Evolutionary conservation across 2,113 vertebrate genomes (phyloP).

Genomic region (Colinus virginianus): DNA sequence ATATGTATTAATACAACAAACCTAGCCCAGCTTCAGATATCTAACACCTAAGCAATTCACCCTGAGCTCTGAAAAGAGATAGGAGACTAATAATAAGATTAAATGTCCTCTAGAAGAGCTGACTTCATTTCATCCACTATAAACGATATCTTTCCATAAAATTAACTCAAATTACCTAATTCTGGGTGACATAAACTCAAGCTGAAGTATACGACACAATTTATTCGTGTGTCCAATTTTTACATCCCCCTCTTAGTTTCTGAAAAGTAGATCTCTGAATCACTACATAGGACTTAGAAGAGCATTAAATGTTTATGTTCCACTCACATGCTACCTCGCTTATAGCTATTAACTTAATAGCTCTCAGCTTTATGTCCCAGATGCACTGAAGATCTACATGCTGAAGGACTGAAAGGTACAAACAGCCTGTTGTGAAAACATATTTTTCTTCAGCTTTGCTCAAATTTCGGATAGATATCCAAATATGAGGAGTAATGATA

Average conservation of each 20-base stretch:
- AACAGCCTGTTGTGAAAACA: not conserved
- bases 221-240: not conserved
- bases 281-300: not conserved
- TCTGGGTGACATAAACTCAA: not conserved
- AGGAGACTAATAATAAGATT: not conserved
- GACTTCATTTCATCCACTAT: not conserved
- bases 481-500: not conserved
- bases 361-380: not conserved
- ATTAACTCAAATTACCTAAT: not conserved
- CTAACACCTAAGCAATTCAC: not conserved
- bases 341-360: not conserved
- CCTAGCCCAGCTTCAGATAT: not conserved
- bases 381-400: not conserved
- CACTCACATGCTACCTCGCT: not conserved
- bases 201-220: not conserved
- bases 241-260: not conserved
- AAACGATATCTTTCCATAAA: not conserved
- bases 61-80: not conserved
- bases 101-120: not conserved
- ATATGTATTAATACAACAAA: not conserved
- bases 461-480: not conserved
- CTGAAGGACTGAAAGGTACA: not conserved
- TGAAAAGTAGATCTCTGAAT: not conserved
- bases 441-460: not conserved
- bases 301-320: not conserved